A percentile compares a stretch with the other conserved stretches of the same genome.
Conservation (phyloP, 2,888 invertebrate genomes). For the Petrolisthes cinctipes region DNA sequence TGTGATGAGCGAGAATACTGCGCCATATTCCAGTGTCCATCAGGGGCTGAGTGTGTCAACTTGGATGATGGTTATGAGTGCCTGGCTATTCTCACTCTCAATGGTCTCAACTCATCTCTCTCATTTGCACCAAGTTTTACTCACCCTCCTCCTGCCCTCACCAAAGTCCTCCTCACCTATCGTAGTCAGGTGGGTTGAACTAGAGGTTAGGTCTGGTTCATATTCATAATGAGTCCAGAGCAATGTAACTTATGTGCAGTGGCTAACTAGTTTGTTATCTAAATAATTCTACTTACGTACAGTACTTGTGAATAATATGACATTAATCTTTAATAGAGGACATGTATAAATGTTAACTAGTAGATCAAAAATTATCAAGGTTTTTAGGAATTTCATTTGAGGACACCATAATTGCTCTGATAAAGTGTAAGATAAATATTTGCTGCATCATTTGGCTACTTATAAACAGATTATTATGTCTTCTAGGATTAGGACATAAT, state of each 20-base stretch:
- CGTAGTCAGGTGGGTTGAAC: constrained; percentile 54
- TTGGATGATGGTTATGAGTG: constrained; percentile 93
- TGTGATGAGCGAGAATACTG: constrained; percentile 93
- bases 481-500: too few relatives aligned
- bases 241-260: neutral
- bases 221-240: neutral
- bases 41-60: constrained; percentile 84
- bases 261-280: too few relatives aligned
- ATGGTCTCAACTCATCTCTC: constrained; percentile 79
- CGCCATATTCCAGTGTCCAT: constrained; percentile 86
- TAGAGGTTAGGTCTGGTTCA: neutral
- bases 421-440: too few relatives aligned
- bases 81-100: constrained; percentile 87
- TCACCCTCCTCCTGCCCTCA: constrained; percentile 65
- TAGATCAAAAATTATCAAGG: too few relatives aligned
- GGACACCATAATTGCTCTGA: too few relatives aligned
- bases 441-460: too few relatives aligned
- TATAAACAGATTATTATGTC: too few relatives aligned
- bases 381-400: too few relatives aligned
- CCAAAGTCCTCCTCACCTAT: constrained; percentile 47
- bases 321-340: too few relatives aligned
- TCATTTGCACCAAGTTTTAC: constrained; percentile 74
- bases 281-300: too few relatives aligned
- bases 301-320: too few relatives aligned
- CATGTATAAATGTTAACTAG: too few relatives aligned